Evolutionary conservation across 2,888 invertebrate genomes (phyloP).

Genomic region (Synanthedon tipuliformis): DNA sequence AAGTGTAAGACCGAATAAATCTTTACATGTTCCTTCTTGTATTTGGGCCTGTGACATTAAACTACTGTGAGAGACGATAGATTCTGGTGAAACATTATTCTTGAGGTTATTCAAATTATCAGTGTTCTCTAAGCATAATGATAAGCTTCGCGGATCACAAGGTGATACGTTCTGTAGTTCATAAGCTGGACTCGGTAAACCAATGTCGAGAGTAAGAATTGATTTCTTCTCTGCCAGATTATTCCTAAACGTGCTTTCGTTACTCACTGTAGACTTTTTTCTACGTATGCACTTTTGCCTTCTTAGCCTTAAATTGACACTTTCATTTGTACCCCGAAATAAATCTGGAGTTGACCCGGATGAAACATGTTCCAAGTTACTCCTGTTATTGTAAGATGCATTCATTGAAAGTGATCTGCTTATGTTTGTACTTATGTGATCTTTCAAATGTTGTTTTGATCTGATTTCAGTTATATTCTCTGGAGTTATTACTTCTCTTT

Average conservation of each 20-base stretch:
- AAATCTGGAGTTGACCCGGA: constrained; percentile 56
- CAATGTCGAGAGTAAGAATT: constrained; percentile 50
- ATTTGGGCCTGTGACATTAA: constrained; percentile 35
- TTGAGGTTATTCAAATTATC: constrained; percentile 17
- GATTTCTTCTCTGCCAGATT: constrained; percentile 30
- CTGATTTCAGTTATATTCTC: constrained; percentile 28
- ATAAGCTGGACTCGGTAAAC: constrained; percentile 52
- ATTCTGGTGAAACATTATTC: constrained; percentile 29
- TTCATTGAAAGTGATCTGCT: constrained; percentile 52
- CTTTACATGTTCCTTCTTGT: constrained; percentile 39
- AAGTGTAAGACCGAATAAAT: constrained; percentile 54
- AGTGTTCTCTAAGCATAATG: constrained; percentile 18
- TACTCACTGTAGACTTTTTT: constrained; percentile 58
- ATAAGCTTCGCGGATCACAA: constrained; percentile 38
- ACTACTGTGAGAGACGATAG: constrained; percentile 56
- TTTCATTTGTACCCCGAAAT: constrained; percentile 29
- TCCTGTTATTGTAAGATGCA: constrained; percentile 22
- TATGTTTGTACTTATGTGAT: constrained; percentile 18
- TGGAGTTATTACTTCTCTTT: constrained; percentile 63
- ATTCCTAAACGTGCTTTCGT: constrained; percentile 42
- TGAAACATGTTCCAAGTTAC: constrained; percentile 28
- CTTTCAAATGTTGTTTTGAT: constrained; percentile 13
- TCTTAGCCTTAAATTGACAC: constrained; percentile 48
- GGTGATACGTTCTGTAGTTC: constrained; percentile 44
- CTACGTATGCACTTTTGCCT: constrained; percentile 71